Base-by-base conservation (phyloP, 2,113 vertebrate genomes). In the Orientallactaga bullata region DNA sequence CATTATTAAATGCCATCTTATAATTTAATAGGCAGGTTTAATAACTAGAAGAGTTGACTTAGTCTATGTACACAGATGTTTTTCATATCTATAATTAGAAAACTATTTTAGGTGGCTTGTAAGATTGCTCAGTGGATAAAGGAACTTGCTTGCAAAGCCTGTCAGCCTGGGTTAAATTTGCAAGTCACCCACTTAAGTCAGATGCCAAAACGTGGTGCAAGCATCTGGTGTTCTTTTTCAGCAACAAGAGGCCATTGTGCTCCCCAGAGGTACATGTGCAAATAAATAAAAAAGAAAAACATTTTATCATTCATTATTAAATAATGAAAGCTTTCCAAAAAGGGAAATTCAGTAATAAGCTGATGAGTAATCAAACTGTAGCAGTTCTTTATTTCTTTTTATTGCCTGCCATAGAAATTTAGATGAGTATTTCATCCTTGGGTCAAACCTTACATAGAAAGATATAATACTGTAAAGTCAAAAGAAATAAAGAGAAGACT, bases 21-120 rank as follows among this genome's bases (percentile, higher is more conserved):
- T 81, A 76, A 91, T 85, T 93, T 13, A 94, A 94, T 90, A 39
- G 9, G 88, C 72, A 91, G 68, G 61, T 79, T 85, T 95, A 91
- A 65, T 63, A 88, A 82, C 47, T 74, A 79, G 85, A 87, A 80
- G 24, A 78, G 89, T 85, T 91, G 81, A 90, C 95, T 91, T 13
- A 2, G 0, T 7, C 90, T 6, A 89, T 37, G 42, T 58, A 15
- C 20, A 81, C 39, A 88, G 5, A 26, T 61, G n/a, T 3, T 66
- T 95, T 88, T 90, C 13, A 24, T 76, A 3, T 1, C 73, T 92
- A 17, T 58, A 23, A 84, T 61, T 69, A 79, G 73, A 65, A 73
- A 37, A 61, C 60, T 37, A 13, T 82, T 28, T 82, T 63, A 72
- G 15, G 55, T 12, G 55, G 55, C 55, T 55, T 12, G 55, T 55